These are phyloP conservation scores for Xiphophorus couchianus DNA, from an alignment of 2,113 vertebrate species.

Conservation along the genomic window DNA sequence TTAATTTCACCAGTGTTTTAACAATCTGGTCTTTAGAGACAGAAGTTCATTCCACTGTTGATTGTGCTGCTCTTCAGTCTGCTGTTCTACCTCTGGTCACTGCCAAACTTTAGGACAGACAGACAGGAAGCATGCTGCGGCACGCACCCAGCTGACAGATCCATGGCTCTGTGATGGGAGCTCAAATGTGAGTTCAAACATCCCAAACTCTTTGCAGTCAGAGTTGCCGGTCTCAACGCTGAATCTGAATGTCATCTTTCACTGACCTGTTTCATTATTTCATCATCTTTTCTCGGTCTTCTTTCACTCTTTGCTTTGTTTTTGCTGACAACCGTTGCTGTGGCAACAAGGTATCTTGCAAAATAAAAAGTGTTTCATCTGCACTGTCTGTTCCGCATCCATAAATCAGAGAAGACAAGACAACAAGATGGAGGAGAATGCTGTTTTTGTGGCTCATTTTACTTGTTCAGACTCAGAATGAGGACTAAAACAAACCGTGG, in stretches of 20 bases:
- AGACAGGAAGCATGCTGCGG: background rate
- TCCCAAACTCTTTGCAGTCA: background rate
- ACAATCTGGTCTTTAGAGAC: background rate
- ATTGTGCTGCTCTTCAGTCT: conserved; percentile 5
- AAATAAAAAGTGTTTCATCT: conserved; percentile 40
- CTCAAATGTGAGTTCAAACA: conserved; percentile 13
- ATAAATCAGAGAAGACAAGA: conserved; percentile 19
- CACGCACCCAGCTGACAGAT: background rate
- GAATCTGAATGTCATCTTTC: conserved; percentile 37
- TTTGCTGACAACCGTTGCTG: conserved; percentile 47
- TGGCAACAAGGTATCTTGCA: conserved; percentile 42
- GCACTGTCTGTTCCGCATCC: conserved; percentile 27
- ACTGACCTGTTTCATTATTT: conserved; percentile 35
- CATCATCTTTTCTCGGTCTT: conserved; percentile 30
- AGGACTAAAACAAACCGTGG: background rate
- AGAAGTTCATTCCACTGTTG: background rate
- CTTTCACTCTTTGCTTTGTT: background rate
- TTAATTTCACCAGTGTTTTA: background rate
- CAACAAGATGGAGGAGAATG: background rate
- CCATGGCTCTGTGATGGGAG: background rate
- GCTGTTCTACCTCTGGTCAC: background rate
- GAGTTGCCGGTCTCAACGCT: background rate
- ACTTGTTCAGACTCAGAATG: background rate
- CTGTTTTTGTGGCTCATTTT: background rate
- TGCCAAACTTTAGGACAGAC: background rate